Evolutionary conservation across 2,113 vertebrate genomes (phyloP), one percentile per base, ranked within the genome.

Genomic region (Corythoichthys haematopterus): DNA sequence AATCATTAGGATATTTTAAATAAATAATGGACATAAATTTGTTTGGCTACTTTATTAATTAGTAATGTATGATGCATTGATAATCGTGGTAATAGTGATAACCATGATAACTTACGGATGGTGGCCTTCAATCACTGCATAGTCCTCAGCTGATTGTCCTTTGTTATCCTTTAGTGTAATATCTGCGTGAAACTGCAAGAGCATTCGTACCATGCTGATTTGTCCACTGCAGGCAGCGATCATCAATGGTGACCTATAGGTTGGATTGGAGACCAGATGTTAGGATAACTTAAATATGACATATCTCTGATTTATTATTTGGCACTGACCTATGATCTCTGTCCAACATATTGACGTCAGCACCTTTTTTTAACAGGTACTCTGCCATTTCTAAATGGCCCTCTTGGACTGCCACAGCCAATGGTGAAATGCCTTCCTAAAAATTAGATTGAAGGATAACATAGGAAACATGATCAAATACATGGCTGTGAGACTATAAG

Each of bases 81-180:
- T 28, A 28, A 28, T 28, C 20, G 20, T 28, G 20, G 20, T 28
- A 28, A 28, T 28, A 28, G 20, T 28, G 20, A 28, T 28, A 28
- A 28, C 20, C 20, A 1, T 28, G 20, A 28, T 28, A 28, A 64
- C 89, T 92, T 90, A 96, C 94, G 91, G 92, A 74, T 93, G 90
- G 87, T 95, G 91, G 28, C 92, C 93, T 75, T 92, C 91, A 83
- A 91, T 92, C 48, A 87, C 82, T 61, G 94, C 94, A 63, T 94
- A 90, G 84, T 96, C 93, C 69, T 95, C 93, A 77, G 94, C 92
- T 52, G 93, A 93, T 92, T 90, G 91, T 65, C 94, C 93, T 1
- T 92, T 93, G 65, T 69, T 61, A 69, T 96, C 94, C 75, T 93
- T 94, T 36, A 92, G 80, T 1, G 80, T 88, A 74, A 92, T 80